Base-by-base conservation (phyloP, 2,797 vertebrate species). In the Astyanax mexicanus region DNA sequence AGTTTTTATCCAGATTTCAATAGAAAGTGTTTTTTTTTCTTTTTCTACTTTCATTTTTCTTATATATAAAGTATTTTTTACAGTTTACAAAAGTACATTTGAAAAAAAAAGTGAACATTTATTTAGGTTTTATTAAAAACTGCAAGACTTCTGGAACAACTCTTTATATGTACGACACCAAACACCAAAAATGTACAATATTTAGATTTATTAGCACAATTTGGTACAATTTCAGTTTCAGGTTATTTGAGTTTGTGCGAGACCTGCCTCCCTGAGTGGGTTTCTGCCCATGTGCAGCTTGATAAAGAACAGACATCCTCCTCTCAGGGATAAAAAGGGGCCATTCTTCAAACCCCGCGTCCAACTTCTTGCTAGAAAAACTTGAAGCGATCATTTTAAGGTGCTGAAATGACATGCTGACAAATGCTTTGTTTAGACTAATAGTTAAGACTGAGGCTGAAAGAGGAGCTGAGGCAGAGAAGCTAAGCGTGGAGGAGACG, bases 341-440 rank as follows among this genome's bases (percentile, higher is more conserved):
- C 90, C 89, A 88, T 93, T 90, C 86, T 88, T 93, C 89, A 93
- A 87, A 87, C 88, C 89, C 87, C 88, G 93, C 92, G 91, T 94
- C 92, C 89, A 92, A 90, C 83, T 89, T 91, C 88, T 88, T 78
- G 89, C 80, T 92, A 93, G 92, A 93, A 93, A 93, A 94, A 94
- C 95, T 92, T 94, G 91, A 95, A 94, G 93, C 90, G 93, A 92
- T 94, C 88, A 86, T 92, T 93, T 88, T 90, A 92, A 96, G 94
- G 94, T 96, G 95, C 92, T 81, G 85, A 91, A 90, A 89, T 86
- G 89, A 88, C 88, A 96, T 90, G 84, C 88, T 95, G 96, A 96
- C 94, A 92, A 95, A 96, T 95, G 94, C 86, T 89, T 89, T 93
- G 92, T 94, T 95, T 96, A 93, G 85, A 91, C 85, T 94, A 93